Conservation (phyloP, 2,797 vertebrate species). For the Crocidura indochinensis region DNA sequence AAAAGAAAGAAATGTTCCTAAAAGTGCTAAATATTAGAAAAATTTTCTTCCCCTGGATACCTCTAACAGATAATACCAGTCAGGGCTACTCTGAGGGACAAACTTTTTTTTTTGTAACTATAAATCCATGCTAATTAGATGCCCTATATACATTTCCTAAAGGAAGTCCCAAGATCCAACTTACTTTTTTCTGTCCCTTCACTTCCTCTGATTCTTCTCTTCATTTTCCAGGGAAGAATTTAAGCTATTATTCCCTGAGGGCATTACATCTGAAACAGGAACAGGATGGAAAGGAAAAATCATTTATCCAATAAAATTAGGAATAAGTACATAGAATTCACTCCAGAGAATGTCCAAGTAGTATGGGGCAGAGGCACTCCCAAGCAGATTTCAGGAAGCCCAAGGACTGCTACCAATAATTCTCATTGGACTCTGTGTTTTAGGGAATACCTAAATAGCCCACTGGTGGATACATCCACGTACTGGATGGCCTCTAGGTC, state of each 20-base stretch:
- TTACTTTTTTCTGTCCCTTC: slow-evolving; percentile 73
- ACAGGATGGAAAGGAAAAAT: slow-evolving; percentile 59
- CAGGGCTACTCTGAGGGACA: not conserved
- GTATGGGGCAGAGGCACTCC: not conserved
- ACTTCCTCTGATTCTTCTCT: slow-evolving; percentile 30
- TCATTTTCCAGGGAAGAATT: slow-evolving; percentile 65
- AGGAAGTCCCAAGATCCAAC: slow-evolving; percentile 41
- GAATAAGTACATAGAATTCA: slow-evolving; percentile 47
- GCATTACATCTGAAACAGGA: slow-evolving; percentile 64
- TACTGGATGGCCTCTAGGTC: too few relatives aligned
- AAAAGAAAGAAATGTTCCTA: too few relatives aligned
- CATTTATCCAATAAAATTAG: slow-evolving; percentile 3
- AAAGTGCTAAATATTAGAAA: slow-evolving; percentile 19
- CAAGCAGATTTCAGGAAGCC: too few relatives aligned
- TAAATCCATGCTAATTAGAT: slow-evolving; percentile 42
- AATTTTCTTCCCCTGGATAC: not conserved
- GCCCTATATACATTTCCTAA: slow-evolving; percentile 32
- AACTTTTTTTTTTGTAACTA: slow-evolving; percentile 22
- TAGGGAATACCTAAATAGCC: too few relatives aligned
- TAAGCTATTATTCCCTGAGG: slow-evolving; percentile 35
- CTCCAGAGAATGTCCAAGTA: not conserved
- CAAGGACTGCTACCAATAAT: too few relatives aligned
- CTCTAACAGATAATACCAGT: not conserved
- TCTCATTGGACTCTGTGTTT: too few relatives aligned
- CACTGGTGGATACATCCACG: too few relatives aligned